Percentiles rank a stretch among this genome's conserved stretches.
Evolutionary conservation across 2,113 vertebrate species (phyloP).

Genomic region (Coreoperca whiteheadi): DNA sequence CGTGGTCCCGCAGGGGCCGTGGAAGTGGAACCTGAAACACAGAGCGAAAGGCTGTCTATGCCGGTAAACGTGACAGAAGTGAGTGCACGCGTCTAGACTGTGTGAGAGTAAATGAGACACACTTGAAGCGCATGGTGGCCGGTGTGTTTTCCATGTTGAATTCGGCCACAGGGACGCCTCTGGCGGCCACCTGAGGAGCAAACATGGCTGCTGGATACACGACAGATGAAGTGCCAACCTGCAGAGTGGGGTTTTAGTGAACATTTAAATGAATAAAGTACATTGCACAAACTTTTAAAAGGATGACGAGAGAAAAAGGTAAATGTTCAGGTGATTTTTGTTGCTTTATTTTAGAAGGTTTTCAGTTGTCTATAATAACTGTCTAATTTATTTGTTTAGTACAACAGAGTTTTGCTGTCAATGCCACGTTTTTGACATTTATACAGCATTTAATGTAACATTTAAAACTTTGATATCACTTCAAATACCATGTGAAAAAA

Average conservation of each 20-base stretch:
- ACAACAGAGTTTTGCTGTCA: background rate
- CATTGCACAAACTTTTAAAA: background rate
- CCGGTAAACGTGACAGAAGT: background rate
- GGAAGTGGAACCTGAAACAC: conserved; percentile 92
- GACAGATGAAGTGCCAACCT: conserved; percentile 96
- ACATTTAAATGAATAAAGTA: too few species aligned
- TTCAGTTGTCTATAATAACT: background rate
- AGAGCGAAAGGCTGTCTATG: background rate
- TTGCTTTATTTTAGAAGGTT: background rate
- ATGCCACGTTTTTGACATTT: background rate
- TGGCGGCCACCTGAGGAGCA: conserved; percentile 92
- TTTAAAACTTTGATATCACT: background rate
- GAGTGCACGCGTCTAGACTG: background rate
- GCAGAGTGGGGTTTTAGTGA: conserved; percentile 4
- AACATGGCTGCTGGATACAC: conserved; percentile 98
- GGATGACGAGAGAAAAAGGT: background rate
- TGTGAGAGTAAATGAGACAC: conserved; percentile 30
- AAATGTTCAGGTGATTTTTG: background rate
- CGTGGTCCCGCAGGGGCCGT: conserved; percentile 91
- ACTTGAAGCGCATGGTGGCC: conserved; percentile 92
- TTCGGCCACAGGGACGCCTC: conserved; percentile 94
- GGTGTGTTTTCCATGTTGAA: conserved; percentile 95
- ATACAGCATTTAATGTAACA: background rate
- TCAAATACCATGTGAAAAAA: background rate
- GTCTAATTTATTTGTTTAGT: background rate